Conservation (phyloP, 2,797 vertebrate genomes). For the Phrynocephalus forsythii region DNA sequence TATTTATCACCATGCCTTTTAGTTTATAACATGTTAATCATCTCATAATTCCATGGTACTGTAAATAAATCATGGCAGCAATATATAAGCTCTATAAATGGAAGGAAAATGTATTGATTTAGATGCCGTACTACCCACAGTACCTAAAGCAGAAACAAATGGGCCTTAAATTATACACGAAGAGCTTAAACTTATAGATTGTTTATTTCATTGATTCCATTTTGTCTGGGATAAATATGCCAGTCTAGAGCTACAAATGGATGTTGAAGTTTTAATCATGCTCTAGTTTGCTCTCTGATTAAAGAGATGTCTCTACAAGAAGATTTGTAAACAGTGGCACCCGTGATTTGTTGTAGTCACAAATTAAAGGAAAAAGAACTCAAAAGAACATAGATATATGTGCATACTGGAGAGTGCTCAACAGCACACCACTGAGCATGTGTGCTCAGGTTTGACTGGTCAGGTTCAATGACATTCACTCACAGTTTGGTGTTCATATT, state of each 20-base stretch:
- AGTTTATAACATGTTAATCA: slow-evolving; percentile 33
- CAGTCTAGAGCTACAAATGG: slow-evolving; percentile 49
- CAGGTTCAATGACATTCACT: neutral
- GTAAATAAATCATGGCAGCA: neutral
- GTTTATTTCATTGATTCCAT: slow-evolving; percentile 44
- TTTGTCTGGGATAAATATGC: slow-evolving; percentile 23
- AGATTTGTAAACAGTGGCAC: slow-evolving; percentile 30
- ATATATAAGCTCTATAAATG: slow-evolving; percentile 25
- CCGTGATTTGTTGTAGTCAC: slow-evolving; percentile 32
- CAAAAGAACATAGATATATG: neutral
- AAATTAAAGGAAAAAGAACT: slow-evolving; percentile 37
- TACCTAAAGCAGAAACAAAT: slow-evolving; percentile 33
- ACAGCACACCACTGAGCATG: neutral
- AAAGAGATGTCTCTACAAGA: slow-evolving; percentile 42
- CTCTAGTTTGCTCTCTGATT: slow-evolving; percentile 31
- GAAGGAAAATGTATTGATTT: slow-evolving; percentile 32
- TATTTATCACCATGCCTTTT: slow-evolving; percentile 13
- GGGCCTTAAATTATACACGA: slow-evolving; percentile 46
- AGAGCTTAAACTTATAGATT: slow-evolving; percentile 43
- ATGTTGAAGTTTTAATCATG: slow-evolving; percentile 48
- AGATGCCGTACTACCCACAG: slow-evolving; percentile 9
- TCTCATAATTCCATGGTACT: neutral
- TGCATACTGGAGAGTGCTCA: slow-evolving; percentile 1
- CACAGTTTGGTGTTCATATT: neutral
- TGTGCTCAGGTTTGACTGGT: neutral